Base-by-base conservation (phyloP, 2,113 vertebrate genomes). In the Sinocyclocheilus anophthalmus region DNA sequence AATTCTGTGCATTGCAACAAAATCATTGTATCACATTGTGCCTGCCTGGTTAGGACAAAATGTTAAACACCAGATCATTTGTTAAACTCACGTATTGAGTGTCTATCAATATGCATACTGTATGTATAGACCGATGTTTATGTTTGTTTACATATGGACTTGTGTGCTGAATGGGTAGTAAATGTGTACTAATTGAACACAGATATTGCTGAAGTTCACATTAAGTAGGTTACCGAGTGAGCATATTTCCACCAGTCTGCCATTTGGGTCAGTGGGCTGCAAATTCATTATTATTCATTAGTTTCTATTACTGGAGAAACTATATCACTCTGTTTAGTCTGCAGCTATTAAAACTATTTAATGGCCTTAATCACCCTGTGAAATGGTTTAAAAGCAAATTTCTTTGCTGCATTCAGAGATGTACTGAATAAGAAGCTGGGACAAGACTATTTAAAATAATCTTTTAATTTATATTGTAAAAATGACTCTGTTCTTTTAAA, bases 221-320 rank as follows among this genome's bases (percentile, higher is more conserved):
- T 26, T 42, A 4, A 48, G n/a, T 72, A 72, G n/a, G 48, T 86
- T 86, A 59, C 45, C 57, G 20, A 76, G 7, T 65, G 85, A 30
- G 30, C 70, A 81, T 53, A 70, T 63, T 63, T 59, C 53, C 77
- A 42, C 53, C 11, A n/a, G 73, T 76, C 14, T 30, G 73, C 73
- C 70, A 45, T 37, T 69, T 73, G 20, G 37, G 57, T 65, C 57
- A 65, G 22, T 81, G 22, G 57, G n/a, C 57, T 26, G 59, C 22
- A 81, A 65, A 50, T 81, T 45, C 22, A 81, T 76, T 30, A 76
- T 18, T 76, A 76, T 76, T 53, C 45, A 76, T 76, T 76, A 50
- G 37, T 45, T 81, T 81, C 78, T 81, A 65, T 65, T 65, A 65
- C 37, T 81, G 57, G 20, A 24, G 11, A 80, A 42, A 42, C 55